These are phyloP conservation scores for Drosophila picticornis DNA, from an alignment of 2,888 invertebrate genomes.

Conservation along the genomic window DNA sequence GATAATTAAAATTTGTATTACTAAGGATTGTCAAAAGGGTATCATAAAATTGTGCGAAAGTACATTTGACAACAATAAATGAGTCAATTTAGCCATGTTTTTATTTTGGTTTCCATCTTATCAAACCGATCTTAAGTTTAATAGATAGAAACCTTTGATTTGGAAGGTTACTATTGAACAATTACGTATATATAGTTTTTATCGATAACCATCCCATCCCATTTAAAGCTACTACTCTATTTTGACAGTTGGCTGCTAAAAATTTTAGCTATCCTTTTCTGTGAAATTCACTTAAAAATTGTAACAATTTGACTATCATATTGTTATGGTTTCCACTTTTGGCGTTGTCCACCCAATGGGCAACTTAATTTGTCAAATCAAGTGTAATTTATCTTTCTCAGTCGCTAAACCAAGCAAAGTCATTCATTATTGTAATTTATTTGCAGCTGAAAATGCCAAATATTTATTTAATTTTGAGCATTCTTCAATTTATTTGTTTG, in stretches of 20 bases:
- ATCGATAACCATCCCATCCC: background rate
- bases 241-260: background rate
- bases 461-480: conserved; percentile 81
- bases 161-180: background rate
- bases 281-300: background rate
- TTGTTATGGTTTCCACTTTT: background rate
- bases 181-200: background rate
- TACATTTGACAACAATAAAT: background rate
- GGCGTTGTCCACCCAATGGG: background rate
- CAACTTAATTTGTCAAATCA: conserved; percentile 79
- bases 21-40: background rate
- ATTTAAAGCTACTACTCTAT: background rate
- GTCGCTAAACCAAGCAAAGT: conserved; percentile 39
- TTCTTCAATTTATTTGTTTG: conserved; percentile 81
- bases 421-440: conserved; percentile 82
- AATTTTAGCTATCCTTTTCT: background rate
- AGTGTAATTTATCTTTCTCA: conserved; percentile 76
- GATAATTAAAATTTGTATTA: background rate
- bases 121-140: background rate
- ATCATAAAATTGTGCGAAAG: background rate
- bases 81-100: background rate
- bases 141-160: background rate
- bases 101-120: too few species aligned
- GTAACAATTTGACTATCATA: background rate
- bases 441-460: conserved; percentile 77